A percentile compares a stretch with the other conserved stretches of the same genome.
Conservation (phyloP, 1,140 invertebrate genomes). For the Meteorus sp. region DNA sequence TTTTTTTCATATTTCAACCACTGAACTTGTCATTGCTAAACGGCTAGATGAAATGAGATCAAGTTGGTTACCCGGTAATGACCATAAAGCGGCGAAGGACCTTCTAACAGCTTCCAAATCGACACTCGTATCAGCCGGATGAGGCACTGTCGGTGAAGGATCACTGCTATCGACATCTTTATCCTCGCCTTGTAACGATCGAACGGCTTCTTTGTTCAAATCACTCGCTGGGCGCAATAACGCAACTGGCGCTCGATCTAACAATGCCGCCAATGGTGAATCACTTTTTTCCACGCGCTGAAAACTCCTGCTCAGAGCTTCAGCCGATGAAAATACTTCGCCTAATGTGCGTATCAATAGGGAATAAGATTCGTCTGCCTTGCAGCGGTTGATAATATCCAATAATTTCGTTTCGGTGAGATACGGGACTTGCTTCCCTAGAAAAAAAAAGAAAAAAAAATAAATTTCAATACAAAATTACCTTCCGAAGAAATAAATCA, state of each 20-base stretch:
- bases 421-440: slow-evolving; percentile 59
- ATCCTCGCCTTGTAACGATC: slow-evolving; percentile 77
- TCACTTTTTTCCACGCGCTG: slow-evolving; percentile 56
- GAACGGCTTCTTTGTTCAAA: slow-evolving; percentile 69
- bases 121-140: slow-evolving; percentile 58
- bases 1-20: background rate
- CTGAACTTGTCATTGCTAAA: too few species aligned
- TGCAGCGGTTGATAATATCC: slow-evolving; percentile 69
- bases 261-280: slow-evolving; percentile 54
- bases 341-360: slow-evolving; percentile 70
- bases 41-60: background rate
- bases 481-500: too few species aligned
- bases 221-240: slow-evolving; percentile 50
- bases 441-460: slow-evolving; percentile 19
- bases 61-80: slow-evolving; percentile 50
- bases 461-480: background rate
- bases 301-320: slow-evolving; percentile 73
- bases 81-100: slow-evolving; percentile 65
- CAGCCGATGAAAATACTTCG: slow-evolving; percentile 72
- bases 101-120: slow-evolving; percentile 67
- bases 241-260: slow-evolving; percentile 57
- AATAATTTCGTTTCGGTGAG: slow-evolving; percentile 69
- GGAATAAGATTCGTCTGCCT: slow-evolving; percentile 65
- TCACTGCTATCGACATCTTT: slow-evolving; percentile 78
- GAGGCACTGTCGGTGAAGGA: slow-evolving; percentile 59